Percentiles rank a stretch among this genome's conserved stretches.
phyloP scores from a whole-genome alignment of 2,888 invertebrate genomes.

The Nebria brevicollis region DNA sequence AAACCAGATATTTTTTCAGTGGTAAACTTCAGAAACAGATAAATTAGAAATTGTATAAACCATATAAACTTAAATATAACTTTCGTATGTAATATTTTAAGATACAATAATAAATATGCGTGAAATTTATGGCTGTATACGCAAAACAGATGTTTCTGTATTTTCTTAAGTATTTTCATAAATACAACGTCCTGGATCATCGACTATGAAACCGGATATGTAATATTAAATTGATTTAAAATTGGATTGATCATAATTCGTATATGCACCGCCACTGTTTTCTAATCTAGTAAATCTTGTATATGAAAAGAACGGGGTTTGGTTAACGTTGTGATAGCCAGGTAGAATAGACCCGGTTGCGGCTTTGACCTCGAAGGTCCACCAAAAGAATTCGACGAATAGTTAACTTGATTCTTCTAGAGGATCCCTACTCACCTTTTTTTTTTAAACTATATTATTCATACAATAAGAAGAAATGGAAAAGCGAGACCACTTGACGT shows the following conservation, averaged over 20 bases:
- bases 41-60: neutral
- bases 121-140: neutral
- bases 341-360: neutral
- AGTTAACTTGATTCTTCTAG: conserved; percentile 1
- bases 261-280: neutral
- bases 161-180: neutral
- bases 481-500: neutral
- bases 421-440: neutral
- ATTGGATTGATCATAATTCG: neutral
- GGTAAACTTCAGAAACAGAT: too few relatives aligned
- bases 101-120: neutral
- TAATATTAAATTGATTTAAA: neutral
- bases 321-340: neutral
- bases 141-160: neutral
- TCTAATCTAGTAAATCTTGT: neutral
- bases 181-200: neutral
- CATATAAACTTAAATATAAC: conserved; percentile 2
- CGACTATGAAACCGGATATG: neutral
- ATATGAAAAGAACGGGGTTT: neutral
- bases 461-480: neutral
- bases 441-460: neutral
- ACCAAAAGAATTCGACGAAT: conserved; percentile 1
- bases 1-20: neutral
- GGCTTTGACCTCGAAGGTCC: neutral
- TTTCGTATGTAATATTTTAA: conserved; percentile 13